Percentiles rank a stretch among this genome's conserved stretches.
Evolutionary conservation across 1,140 invertebrate species (phyloP).

Genomic region (Drosophila pachea): DNA sequence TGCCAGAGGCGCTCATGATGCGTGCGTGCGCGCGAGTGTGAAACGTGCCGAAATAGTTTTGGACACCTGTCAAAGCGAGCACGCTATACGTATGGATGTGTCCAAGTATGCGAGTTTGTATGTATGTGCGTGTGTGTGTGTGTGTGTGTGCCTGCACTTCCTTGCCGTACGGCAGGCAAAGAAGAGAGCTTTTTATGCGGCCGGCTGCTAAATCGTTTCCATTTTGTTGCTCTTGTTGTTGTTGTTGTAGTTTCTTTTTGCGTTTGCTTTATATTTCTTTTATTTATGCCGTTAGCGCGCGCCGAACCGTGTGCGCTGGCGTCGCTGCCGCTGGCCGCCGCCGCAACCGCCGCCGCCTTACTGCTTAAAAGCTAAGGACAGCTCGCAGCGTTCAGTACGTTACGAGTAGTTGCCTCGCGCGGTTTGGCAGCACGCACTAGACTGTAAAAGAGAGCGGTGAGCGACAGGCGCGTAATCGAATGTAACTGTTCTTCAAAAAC

Average conservation of each 20-base stretch:
- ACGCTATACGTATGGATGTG: background rate
- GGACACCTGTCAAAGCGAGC: constrained; percentile 19
- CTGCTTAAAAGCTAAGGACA: constrained; percentile 75
- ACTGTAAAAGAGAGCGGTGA: constrained; percentile 3
- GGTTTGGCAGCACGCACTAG: constrained; percentile 44
- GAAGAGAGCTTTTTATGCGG: constrained; percentile 42
- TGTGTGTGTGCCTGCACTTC: constrained; percentile 26
- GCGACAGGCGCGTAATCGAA: constrained; percentile 8
- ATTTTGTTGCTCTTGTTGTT: background rate
- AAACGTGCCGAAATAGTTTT: constrained; percentile 47
- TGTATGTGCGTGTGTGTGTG: constrained; percentile 1
- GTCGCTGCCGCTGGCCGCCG: constrained; percentile 34
- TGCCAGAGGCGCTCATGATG: constrained; percentile 13
- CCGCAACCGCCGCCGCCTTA: background rate
- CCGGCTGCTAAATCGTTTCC: constrained; percentile 22
- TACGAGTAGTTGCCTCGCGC: constrained; percentile 63
- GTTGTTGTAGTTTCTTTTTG: background rate
- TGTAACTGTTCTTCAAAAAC: constrained; percentile 39
- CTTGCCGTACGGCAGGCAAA: constrained; percentile 1
- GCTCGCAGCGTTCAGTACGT: constrained; percentile 64
- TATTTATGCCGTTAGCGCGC: constrained; percentile 19
- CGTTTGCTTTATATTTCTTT: background rate
- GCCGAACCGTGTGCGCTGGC: constrained; percentile 32
- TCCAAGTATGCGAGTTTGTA: background rate
- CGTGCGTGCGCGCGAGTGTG: constrained; percentile 14